A percentile compares a stretch with the other conserved stretches of the same genome.
phyloP scores from a whole-genome alignment of 2,888 invertebrate species.

The Drosophila monieri region DNA sequence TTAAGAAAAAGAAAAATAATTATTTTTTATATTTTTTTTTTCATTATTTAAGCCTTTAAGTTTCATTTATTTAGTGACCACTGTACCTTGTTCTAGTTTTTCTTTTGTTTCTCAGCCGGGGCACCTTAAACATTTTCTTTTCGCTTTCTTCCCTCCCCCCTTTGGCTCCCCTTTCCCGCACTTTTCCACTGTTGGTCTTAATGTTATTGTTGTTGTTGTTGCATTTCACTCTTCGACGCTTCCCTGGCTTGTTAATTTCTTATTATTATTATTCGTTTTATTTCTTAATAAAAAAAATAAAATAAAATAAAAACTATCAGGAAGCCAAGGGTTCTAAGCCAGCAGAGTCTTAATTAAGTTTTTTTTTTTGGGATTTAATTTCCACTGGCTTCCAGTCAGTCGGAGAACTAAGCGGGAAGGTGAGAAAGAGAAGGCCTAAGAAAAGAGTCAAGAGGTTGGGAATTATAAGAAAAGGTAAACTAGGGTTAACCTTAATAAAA shows the following conservation, averaged over 20 bases:
- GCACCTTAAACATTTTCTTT: constrained; percentile 2
- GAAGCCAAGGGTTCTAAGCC: constrained; percentile 19
- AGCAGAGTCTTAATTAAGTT: constrained; percentile 63
- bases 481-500: no score
- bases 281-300: not conserved
- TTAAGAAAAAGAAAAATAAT: no score
- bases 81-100: not conserved
- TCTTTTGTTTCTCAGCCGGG: not conserved
- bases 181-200: not conserved
- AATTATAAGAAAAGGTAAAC: no score
- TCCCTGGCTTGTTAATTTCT: constrained; percentile 62
- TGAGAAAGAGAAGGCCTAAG: no score
- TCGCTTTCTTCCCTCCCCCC: not conserved
- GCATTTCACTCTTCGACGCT: constrained; percentile 62
- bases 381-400: no score
- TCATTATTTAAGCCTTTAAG: not conserved
- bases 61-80: not conserved
- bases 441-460: no score
- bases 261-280: constrained; percentile 1
- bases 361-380: no score
- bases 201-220: constrained; percentile 35
- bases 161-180: not conserved
- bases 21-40: no score
- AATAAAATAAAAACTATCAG: not conserved
- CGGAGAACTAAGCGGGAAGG: no score